These are phyloP conservation scores for Eristalis arbustorum DNA, from an alignment of 2,888 invertebrate species.

Conservation along the genomic window DNA sequence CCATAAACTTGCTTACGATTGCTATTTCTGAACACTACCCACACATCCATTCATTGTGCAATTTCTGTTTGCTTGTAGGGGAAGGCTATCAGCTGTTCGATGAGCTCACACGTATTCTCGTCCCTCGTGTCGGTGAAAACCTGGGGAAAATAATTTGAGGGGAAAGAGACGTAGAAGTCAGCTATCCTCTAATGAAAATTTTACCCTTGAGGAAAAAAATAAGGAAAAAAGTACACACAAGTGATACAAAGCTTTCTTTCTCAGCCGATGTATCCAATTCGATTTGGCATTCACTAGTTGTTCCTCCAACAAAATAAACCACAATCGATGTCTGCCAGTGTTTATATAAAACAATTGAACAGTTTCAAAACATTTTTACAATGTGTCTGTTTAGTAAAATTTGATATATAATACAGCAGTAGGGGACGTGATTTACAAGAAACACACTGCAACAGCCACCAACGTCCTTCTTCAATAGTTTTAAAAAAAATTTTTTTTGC, in stretches of 20 bases:
- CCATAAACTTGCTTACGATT: too few relatives aligned
- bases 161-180: too few relatives aligned
- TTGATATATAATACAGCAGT: conserved; percentile 60
- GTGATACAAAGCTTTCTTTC: conserved; percentile 33
- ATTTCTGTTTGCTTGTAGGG: too few relatives aligned
- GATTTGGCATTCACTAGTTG: conserved; percentile 60
- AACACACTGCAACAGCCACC: conserved; percentile 29
- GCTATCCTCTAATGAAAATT: too few relatives aligned
- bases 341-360: conserved; percentile 61
- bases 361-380: conserved; percentile 62
- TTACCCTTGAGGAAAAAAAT: neutral
- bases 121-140: too few relatives aligned
- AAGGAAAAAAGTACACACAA: conserved; percentile 30
- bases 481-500: conserved; percentile 29
- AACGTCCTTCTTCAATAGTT: conserved; percentile 42
- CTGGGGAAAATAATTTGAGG: too few relatives aligned
- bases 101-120: too few relatives aligned
- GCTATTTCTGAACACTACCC: too few relatives aligned
- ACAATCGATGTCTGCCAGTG: conserved; percentile 68
- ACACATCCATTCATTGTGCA: too few relatives aligned
- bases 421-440: conserved; percentile 39
- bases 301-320: conserved; percentile 65
- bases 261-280: conserved; percentile 14
- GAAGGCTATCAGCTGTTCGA: too few relatives aligned
- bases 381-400: conserved; percentile 65